Evolutionary conservation across 2,797 vertebrate genomes (phyloP), one percentile per base, ranked within the genome.

Genomic region (Lagorchestes hirsutus): DNA sequence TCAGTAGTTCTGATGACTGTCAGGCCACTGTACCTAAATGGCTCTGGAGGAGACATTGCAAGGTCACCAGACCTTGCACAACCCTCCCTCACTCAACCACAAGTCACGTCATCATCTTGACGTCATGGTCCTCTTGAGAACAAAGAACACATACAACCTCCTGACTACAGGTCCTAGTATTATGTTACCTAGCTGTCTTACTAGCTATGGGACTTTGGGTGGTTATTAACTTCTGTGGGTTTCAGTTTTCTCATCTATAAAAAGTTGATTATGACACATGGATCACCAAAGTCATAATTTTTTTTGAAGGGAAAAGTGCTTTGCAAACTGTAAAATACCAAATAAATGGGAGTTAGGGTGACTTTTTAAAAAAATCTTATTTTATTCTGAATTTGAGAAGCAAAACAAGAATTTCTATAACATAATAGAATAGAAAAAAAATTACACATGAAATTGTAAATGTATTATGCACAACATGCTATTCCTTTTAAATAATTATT

Each of bases 201-300:
- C 54, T 91, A 52, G 55, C 16, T 67, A 55, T 14, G 5, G 93
- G 90, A 67, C 13, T n/a, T 67, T 91, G n/a, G 22, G 4, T 54
- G 46, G 52, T 29, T 29, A 5, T 87, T 52, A 82, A 91, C 11
- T 5, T 55, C 27, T 82, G 22, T 91, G 18, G 92, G 46, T 6
- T 5, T 90, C 3, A 56, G 55, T 95, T 18, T 95, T 13, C 46
- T 96, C 91, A 95, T 52, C 90, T 92, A 9, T 95, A 94, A 92
- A 93, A 40, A 90, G 54, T 3, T 54, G 50, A 74, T 52, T n/a
- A 93, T 94, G 91, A 67, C 16, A 34, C 59, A 62, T 34, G 55
- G 1, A 54, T 55, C 54, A 92, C 56, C 50, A 92, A 52, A 93
- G 50, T 95, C 27, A 31, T 55, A 40, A 55, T 54, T 90, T 62